Percentiles rank a stretch among this genome's conserved stretches.
These are phyloP conservation scores for Strix aluco DNA, from an alignment of 2,113 vertebrate species.

Conservation along the genomic window DNA sequence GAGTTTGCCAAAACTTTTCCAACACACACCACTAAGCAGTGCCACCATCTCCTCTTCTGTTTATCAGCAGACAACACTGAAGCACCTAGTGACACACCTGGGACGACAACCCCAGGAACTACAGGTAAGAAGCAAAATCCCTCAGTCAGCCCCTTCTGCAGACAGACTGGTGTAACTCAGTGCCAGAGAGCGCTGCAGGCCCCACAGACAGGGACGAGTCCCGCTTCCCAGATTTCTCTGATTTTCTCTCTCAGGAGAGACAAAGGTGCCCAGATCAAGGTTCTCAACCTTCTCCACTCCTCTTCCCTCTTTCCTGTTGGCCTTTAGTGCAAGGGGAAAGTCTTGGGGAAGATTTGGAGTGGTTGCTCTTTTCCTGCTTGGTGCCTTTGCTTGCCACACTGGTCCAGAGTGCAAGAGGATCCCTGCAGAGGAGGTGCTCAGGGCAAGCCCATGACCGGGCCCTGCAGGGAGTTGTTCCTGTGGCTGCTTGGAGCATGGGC, in stretches of 20 bases:
- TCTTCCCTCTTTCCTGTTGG: neutral
- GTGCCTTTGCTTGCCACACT: no score
- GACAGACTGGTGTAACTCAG: rapidly evolving
- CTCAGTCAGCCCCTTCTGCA: no score
- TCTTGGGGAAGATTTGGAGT: neutral
- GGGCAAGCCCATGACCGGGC: no score
- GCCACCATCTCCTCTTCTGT: neutral
- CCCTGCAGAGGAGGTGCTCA: no score
- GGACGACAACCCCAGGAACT: rapidly evolving
- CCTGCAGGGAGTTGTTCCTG: no score
- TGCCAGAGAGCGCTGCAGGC: neutral
- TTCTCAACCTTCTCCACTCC: no score
- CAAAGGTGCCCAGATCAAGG: neutral
- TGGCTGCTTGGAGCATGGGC: no score
- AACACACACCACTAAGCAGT: rapidly evolving
- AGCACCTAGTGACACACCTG: rapidly evolving
- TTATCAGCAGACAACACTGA: rapidly evolving
- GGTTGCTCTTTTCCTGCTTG: neutral
- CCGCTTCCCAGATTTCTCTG: rapidly evolving
- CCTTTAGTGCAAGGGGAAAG: neutral
- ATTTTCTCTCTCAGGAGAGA: neutral
- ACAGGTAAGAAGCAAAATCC: neutral
- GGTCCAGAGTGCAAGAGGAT: rapidly evolving
- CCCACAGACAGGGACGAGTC: rapidly evolving
- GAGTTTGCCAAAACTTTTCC: no score